Evolutionary conservation across 2,888 invertebrate species (phyloP), one percentile per base, ranked within the genome.

Genomic region (Xanthorhoe spadicearia): DNA sequence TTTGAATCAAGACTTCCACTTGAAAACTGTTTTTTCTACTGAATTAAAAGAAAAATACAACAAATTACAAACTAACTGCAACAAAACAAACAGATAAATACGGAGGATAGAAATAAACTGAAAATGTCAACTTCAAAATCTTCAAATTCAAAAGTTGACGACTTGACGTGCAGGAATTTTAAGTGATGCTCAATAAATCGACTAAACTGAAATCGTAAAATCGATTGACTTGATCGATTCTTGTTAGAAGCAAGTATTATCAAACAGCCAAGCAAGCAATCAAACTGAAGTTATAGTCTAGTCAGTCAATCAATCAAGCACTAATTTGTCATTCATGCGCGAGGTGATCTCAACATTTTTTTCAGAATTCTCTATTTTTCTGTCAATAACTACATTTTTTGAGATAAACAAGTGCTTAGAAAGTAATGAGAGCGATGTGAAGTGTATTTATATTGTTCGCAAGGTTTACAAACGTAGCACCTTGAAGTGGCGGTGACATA

Each of bases 401-500:
- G 74, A 77, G 72, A 69, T 78, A 79, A 76, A 81, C 71, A 75
- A 74, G 67, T 72, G 19, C 62, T 63, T 66, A 70, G 64, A 67
- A 63, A 63, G 66, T 60, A 72, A 69, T 70, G 68, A 64, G 35
- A 75, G 69, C 77, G 66, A 55, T 77, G 68, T 38, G 66, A 73
- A 66, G 71, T 70, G 54, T 53, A 68, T 74, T 61, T 62, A 66
- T 54, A 61, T 66, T 52, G 60, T 69, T 64, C 64, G 62, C 68
- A 74, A 80, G 77, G 79, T 70, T 59, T 59, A 61, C 65, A 49
- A 71, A 74, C 49, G 61, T 66, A 48, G 72, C 58, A 77, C 76
- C 73, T 77, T 81, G 73, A 68, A 73, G 79, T 77, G 77, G 71
- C 69, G 75, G 76, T 84, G 85, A 87, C 83, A 84, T 84, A 84